Base-by-base conservation (phyloP, 1,140 invertebrate species). In the Drosophila lowei region DNA sequence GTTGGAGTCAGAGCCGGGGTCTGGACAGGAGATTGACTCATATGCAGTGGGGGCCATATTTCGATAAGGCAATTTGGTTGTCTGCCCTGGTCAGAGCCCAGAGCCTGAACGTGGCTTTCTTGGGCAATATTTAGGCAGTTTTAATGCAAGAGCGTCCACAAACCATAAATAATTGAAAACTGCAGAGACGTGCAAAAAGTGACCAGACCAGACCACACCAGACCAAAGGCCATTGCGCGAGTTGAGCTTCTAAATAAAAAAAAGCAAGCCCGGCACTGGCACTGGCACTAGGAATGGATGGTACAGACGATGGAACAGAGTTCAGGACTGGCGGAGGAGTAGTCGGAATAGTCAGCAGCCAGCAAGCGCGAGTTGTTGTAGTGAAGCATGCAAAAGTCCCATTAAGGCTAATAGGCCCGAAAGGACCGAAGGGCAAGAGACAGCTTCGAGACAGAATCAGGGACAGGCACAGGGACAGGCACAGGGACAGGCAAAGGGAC, bases 91-190 rank as follows among this genome's bases (percentile, higher is more conserved):
- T 43, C 46, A 38, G 34, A 11, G 34, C 34, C 4, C 41, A 54
- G 46, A 54, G 50, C 34, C 46, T 42, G 62, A 44, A 62, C 44
- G 59, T 63, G 63, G 59, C 57, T 58, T 58, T 43, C 53, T 66
- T 53, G 61, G 72, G 72, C 59, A 76, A 72, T 76, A 72, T 75
- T 80, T 76, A 75, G 77, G 77, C 77, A 80, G 77, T 81, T 79
- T 79, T 79, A 79, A 81, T 79, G 77, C 72, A 76, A 76, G 72
- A 79, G 72, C 78, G 77, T 80, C 66, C 77, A 80, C 78, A 80
- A 80, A 76, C 78, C 78, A 81, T 81, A 81, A 81, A 81, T 81
- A 79, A 81, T 79, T 79, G 72, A 81, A 81, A 81, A 76, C 72
- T 79, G 77, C 78, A 77, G 68, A 81, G 67, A 79, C 77, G 77